These are phyloP conservation scores for Delichon dasypus DNA, from an alignment of 2,797 vertebrate genomes.

Conservation along the genomic window DNA sequence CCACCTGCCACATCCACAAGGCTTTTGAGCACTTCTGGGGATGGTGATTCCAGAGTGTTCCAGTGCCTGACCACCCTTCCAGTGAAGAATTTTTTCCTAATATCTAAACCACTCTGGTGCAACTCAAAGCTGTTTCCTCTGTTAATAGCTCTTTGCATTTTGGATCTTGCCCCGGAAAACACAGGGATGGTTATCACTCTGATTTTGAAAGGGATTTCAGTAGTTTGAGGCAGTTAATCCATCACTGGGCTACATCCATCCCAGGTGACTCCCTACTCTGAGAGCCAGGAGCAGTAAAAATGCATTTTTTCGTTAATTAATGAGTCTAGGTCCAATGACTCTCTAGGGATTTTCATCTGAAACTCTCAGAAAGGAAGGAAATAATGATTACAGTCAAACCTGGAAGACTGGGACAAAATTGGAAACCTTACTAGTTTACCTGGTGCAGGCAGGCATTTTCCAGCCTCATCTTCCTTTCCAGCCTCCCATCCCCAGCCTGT, in stretches of 20 bases:
- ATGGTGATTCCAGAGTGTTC: neutral
- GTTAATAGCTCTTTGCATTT: neutral
- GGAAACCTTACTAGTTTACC: neutral
- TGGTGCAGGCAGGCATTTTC: neutral
- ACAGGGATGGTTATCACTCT: neutral
- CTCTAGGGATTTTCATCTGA: neutral
- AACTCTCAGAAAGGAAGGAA: neutral
- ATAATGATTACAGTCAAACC: neutral
- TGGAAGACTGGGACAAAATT: neutral
- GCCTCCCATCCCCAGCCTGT: neutral
- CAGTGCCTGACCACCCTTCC: neutral
- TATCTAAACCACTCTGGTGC: neutral
- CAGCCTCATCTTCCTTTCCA: neutral
- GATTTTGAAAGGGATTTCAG: neutral
- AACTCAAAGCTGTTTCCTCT: neutral
- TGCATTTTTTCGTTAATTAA: neutral
- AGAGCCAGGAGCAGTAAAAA: neutral
- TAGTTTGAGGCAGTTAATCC: neutral
- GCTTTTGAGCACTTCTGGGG: neutral
- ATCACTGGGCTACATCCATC: rapidly evolving
- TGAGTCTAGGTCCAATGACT: neutral
- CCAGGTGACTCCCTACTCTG: neutral
- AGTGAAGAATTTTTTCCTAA: too few species aligned
- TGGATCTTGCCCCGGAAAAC: neutral
- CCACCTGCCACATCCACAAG: neutral